These are phyloP conservation scores for Arvicanthis niloticus DNA, from an alignment of 2,113 vertebrate genomes.

Conservation along the genomic window DNA sequence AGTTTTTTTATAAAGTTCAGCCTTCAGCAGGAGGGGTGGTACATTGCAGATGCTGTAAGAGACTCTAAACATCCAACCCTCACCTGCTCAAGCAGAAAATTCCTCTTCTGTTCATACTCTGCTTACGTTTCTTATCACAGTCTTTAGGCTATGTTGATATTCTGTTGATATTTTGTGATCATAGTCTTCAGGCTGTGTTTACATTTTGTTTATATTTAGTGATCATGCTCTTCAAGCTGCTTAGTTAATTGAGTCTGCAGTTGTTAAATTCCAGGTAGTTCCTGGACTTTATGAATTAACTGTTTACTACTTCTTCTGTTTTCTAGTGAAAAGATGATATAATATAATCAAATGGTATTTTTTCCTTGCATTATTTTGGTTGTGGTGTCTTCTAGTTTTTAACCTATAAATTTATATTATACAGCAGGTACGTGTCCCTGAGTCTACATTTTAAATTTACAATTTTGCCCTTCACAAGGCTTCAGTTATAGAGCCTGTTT, in stretches of 20 bases:
- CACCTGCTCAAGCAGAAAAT: neutral
- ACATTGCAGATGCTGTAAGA: neutral
- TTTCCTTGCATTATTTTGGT: neutral
- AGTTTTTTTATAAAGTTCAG: conserved; percentile 6
- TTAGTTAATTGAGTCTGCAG: neutral
- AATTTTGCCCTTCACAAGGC: conserved; percentile 47
- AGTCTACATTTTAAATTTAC: conserved; percentile 78
- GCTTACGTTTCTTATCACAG: neutral
- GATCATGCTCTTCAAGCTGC: conserved; percentile 29
- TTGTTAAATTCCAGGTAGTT: conserved; percentile 41
- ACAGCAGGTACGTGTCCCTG: conserved; percentile 24
- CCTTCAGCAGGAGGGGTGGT: neutral
- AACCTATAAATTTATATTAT: conserved; percentile 70
- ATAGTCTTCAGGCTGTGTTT: conserved; percentile 17
- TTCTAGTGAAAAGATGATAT: neutral
- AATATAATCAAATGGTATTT: neutral
- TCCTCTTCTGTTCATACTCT: neutral
- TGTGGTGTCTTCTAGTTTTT: conserved; percentile 77
- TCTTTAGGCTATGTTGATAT: neutral
- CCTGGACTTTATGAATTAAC: neutral
- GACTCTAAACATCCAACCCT: neutral
- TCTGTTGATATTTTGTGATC: neutral
- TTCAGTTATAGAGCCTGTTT: conserved; percentile 70
- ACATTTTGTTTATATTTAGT: neutral
- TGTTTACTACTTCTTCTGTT: neutral